Evolutionary conservation across 1,140 invertebrate species (phyloP), one percentile per base, ranked within the genome.

Genomic region (Gonatopus flavifemur): DNA sequence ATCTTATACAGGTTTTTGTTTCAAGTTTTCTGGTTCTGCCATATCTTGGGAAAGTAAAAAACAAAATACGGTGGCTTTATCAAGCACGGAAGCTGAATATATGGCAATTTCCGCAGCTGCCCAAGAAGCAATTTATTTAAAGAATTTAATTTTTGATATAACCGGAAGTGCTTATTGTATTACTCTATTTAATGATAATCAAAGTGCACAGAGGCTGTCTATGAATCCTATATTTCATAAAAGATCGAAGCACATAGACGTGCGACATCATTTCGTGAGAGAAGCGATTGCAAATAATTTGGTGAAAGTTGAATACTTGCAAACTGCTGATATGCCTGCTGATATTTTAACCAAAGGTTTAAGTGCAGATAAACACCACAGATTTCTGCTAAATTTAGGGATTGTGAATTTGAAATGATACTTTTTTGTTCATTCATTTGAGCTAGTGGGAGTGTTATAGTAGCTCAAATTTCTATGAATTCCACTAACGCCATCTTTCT

Each of bases 1-100:
- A 18, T 74, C 65, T 0, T 59, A 54, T 46, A 68, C 60, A 12
- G 69, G 66, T 10, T 71, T 56, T 52, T 39, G 56, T 32, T 73
- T 74, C 37, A n/a, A n/a, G n/a, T n/a, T n/a, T n/a, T n/a, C n/a
- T n/a, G n/a, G n/a, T n/a, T n/a, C n/a, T n/a, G n/a, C n/a, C 6
- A 50, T 8, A 13, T 3, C 19, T 25, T 18, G 2, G 36, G 45
- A 12, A 13, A 32, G n/a, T 21, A 13, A 4, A 41, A 44, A 15
- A 60, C 52, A 41, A 24, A 28, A 33, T 5, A 45, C 35, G 25
- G 57, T 59, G 0, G 40, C 54, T 9, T 18, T 56, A 10, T 57
- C 50, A 7, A 54, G 18, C 9, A 39, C 28, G 5, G 47, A 60
- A 24, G 28, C 55, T 6, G 59, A 62, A 33, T 52, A 52, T 19